phyloP scores from a whole-genome alignment of 2,888 invertebrate genomes.

The Cactoblastis cactorum region DNA sequence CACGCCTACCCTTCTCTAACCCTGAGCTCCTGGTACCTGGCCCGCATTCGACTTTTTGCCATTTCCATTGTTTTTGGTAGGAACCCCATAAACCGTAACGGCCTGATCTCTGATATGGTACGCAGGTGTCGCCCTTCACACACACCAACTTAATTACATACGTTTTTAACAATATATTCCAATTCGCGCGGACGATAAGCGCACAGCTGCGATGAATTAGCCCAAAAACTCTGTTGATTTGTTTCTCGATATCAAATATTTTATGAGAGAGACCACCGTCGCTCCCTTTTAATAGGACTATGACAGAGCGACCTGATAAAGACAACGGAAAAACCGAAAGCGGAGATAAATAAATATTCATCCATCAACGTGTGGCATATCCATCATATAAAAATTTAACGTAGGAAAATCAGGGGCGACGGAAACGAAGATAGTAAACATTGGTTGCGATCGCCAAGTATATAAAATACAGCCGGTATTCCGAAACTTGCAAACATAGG shows the following conservation, averaged over 20 bases:
- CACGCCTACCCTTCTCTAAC: conserved; percentile 59
- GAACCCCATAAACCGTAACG: conserved; percentile 70
- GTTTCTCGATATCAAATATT: conserved; percentile 36
- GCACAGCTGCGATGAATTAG: conserved; percentile 62
- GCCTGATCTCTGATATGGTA: conserved; percentile 63
- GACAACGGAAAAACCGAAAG: conserved; percentile 28
- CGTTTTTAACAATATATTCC: conserved; percentile 59
- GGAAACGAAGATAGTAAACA: conserved; percentile 51
- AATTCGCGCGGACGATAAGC: conserved; percentile 60
- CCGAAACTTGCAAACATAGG: conserved; percentile 69
- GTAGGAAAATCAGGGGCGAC: conserved; percentile 34
- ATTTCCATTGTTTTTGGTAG: conserved; percentile 74
- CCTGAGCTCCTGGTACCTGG: conserved; percentile 50
- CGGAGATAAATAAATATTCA: conserved; percentile 33
- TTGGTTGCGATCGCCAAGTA: conserved; percentile 48
- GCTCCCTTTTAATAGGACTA: conserved; percentile 29
- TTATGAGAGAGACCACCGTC: conserved; percentile 39
- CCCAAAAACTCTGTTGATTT: conserved; percentile 44
- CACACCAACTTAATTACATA: conserved; percentile 69
- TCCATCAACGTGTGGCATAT: conserved; percentile 35
- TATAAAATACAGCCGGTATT: conserved; percentile 56
- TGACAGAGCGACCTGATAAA: conserved; percentile 20
- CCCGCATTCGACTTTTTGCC: conserved; percentile 74
- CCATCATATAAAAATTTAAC: conserved; percentile 32
- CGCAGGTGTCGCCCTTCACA: conserved; percentile 74